Evolutionary conservation across 2,113 vertebrate species (phyloP), one percentile per base, ranked within the genome.

Genomic region (Rhagologus leucostigma): DNA sequence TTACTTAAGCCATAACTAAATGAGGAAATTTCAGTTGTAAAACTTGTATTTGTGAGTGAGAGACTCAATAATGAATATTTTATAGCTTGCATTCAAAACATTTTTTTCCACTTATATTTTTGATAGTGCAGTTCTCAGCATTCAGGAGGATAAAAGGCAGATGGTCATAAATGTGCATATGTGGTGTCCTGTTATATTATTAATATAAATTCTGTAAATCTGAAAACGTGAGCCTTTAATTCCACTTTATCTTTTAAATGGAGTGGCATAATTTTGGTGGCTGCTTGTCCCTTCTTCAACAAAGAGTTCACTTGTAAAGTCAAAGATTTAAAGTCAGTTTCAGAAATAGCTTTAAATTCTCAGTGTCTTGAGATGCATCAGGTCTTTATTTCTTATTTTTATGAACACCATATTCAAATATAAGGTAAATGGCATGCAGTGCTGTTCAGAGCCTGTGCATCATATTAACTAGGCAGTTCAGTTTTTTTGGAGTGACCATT

Each of bases 281-380:
- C 41, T 87, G n/a, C 18, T 84, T 79, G 41, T 89, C 56, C 65
- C 24, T 95, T 95, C 65, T 56, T 95, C 88, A 95, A 65, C 13
- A 23, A 91, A 83, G 32, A 32, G 13, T 68, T 84, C 30, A 55
- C 13, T 57, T 84, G 62, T 42, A 86, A 94, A 87, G 41, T 82
- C 33, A 94, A 80, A 82, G 47, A 69, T 85, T 80, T 87, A 75
- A 92, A 75, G 12, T 24, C 29, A 21, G 10, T 71, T 83, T 80
- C 76, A 89, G 83, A 96, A 94, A 85, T 14, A 84, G 47, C 41
- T 87, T 90, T 81, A 83, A 67, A 83, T 93, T 83, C n/a, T 76
- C 18, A 53, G 16, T 49, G 33, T 84, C 39, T 75, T 65, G 53
- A 79, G n/a, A 69, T 67, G 9, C 14, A 76, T 82, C 29, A 68